Base-by-base conservation (phyloP, 1,140 invertebrate genomes). In the Phthorimaea operculella region DNA sequence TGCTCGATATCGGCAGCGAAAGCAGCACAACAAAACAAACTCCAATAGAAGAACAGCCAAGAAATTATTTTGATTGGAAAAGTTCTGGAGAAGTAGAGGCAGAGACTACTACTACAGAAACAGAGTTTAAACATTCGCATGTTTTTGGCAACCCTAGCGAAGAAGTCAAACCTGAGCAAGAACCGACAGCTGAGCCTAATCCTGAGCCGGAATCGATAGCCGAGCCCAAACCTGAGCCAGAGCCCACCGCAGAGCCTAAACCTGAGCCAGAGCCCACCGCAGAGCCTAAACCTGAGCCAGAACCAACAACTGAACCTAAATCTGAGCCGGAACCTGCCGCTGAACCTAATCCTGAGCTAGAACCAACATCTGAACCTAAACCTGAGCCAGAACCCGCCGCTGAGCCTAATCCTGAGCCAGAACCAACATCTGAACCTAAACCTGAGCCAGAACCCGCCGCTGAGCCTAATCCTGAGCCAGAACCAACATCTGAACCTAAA, bases 51-150 rank as follows among this genome's bases (percentile, higher is more conserved):
- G 68, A 70, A 62, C 61, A 73, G 63, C 57, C 72, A 5, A 62
- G 67, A 54, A 62, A 73, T 50, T 64, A 56, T 52, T 76, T 74
- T 59, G 71, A 78, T 53, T 73, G 78, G 72, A 79, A 72, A 62
- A 68, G 79, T 60, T 58, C 64, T 12, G 58, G 59, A 33, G 70
- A 76, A 14, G 59, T 57, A 28, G 62, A 54, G n/a, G 62, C 68
- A 33, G 68, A 75, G 62, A 66, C 78, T 39, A 79, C 82, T 55
- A 83, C 81, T 71, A 63, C 63, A 17, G 70, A 79, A 34, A 10
- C 61, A 9, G 76, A 82, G 54, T 28, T 72, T 18, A 74, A 75
- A 42, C 72, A 70, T 54, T 76, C 79, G 18, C 72, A 83, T 53
- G 75, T 79, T 51, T 72, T 81, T 54, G 73, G 76, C 51, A 66